phyloP scores from a whole-genome alignment of 2,113 vertebrate genomes.

The Chamaetylas fuelleborni region DNA sequence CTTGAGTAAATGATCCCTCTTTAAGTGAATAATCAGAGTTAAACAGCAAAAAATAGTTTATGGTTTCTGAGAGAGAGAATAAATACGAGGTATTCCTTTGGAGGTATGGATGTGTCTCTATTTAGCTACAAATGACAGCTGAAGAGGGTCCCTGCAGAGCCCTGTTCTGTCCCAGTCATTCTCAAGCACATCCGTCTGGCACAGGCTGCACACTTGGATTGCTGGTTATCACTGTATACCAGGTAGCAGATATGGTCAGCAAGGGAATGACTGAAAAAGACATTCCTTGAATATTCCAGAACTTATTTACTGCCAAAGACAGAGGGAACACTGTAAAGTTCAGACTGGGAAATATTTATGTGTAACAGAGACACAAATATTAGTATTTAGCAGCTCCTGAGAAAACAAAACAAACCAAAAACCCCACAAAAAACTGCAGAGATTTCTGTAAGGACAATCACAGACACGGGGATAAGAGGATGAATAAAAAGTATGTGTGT shows the following conservation, averaged over 20 bases:
- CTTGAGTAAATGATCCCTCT: background rate
- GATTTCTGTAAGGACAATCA: background rate
- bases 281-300: background rate
- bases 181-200: background rate
- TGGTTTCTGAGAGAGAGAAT: background rate
- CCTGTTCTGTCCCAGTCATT: background rate
- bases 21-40: background rate
- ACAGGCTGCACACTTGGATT: background rate
- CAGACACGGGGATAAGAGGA: background rate
- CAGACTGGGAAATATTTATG: background rate
- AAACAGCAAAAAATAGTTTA: background rate
- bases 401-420: background rate
- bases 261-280: background rate
- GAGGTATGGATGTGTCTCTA: background rate
- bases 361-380: background rate
- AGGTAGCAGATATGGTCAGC: slow-evolving; percentile 34
- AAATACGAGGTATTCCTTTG: background rate
- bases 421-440: background rate
- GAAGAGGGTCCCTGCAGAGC: background rate
- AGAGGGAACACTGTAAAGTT: background rate
- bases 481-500: background rate
- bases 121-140: background rate
- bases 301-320: slow-evolving; percentile 9
- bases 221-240: slow-evolving; percentile 17
- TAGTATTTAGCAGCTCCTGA: background rate